Evolutionary conservation across 2,888 invertebrate species (phyloP).

Genomic region (Cotesia congregata): DNA sequence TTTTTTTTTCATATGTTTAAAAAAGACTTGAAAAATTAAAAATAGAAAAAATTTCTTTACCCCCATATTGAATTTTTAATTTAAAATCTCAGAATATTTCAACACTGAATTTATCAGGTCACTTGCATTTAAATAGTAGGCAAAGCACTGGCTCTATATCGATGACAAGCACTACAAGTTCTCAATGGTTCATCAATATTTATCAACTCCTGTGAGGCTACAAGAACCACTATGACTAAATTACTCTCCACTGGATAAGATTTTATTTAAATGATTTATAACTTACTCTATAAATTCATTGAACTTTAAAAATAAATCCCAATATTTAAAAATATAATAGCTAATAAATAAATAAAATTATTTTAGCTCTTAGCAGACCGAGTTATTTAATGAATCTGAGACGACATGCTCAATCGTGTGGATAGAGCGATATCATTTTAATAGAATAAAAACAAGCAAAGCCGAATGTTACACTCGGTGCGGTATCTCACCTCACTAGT

Average conservation of each 20-base stretch:
- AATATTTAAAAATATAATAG: background rate
- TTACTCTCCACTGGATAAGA: background rate
- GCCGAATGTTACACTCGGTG: slow-evolving; percentile 39
- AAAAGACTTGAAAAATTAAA: background rate
- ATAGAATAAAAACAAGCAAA: slow-evolving; percentile 22
- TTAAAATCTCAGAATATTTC: background rate
- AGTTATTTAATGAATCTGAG: slow-evolving; percentile 42
- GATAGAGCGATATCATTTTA: slow-evolving; percentile 15
- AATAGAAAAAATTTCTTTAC: slow-evolving; percentile 6
- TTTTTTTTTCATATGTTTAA: background rate
- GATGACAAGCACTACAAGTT: slow-evolving; percentile 11
- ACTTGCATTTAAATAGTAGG: slow-evolving; percentile 6
- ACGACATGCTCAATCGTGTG: slow-evolving; percentile 37
- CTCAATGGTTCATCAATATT: slow-evolving; percentile 13
- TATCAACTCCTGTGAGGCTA: background rate
- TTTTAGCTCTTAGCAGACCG: background rate
- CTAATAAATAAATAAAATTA: slow-evolving; percentile 3
- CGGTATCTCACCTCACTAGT: slow-evolving; percentile 63
- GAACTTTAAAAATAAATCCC: background rate
- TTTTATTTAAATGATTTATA: no score
- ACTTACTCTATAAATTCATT: background rate
- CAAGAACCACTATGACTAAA: background rate
- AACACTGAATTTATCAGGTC: slow-evolving; percentile 11
- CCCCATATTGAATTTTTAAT: slow-evolving; percentile 6
- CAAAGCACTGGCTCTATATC: background rate